Evolutionary conservation across 1,140 invertebrate genomes (phyloP).

Genomic region (Lerema accius): DNA sequence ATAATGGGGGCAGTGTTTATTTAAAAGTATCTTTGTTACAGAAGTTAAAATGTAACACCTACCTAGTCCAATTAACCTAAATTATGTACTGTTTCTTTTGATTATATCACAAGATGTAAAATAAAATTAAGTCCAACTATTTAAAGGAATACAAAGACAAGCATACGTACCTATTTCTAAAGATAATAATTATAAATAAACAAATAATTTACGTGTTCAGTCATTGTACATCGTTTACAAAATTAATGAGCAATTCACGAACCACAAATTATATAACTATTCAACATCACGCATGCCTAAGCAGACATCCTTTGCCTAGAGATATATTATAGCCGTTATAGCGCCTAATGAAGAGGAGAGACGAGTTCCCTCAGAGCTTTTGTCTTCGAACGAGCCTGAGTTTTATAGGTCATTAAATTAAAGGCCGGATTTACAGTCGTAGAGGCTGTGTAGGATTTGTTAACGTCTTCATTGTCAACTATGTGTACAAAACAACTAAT

Average conservation of each 20-base stretch:
- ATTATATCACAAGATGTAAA: no score
- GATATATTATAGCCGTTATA: conserved; percentile 23
- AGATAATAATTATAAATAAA: no score
- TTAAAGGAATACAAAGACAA: no score
- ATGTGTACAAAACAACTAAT: conserved; percentile 28
- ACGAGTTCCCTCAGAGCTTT: conserved; percentile 56
- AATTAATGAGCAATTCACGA: conserved; percentile 29
- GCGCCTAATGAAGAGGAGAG: conserved; percentile 54
- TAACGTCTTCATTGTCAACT: conserved; percentile 42
- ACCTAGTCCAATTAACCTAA: no score
- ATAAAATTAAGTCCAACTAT: no score
- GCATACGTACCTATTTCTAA: no score
- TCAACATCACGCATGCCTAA: conserved; percentile 28
- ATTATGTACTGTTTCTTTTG: no score
- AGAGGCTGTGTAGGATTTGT: conserved; percentile 51
- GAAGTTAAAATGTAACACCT: no score
- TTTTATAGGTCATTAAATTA: conserved; percentile 78
- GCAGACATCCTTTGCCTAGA: conserved; percentile 18
- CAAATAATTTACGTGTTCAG: no score
- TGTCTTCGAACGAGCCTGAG: conserved; percentile 64
- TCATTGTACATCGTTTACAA: not conserved
- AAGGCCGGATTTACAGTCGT: conserved; percentile 66
- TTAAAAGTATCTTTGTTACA: not conserved
- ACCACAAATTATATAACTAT: conserved; percentile 28
- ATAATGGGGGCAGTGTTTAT: not conserved